Evolutionary conservation across 37 sponge, comb jelly and placozoan genomes (phyloP), one percentile per base, ranked within the genome.

Genomic region (Bolinopsis microptera): DNA sequence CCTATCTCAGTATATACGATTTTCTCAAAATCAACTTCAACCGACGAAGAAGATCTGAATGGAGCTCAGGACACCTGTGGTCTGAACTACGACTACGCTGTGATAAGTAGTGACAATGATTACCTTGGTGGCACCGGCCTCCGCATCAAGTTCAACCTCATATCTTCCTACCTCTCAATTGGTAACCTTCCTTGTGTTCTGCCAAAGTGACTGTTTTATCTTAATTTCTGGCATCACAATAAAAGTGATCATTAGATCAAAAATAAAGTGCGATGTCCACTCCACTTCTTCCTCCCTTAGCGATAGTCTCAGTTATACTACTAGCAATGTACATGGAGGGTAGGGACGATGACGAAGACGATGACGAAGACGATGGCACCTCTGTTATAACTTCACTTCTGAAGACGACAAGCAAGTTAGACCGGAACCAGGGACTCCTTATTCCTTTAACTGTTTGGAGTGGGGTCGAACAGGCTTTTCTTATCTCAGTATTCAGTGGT

Each of bases 391-490:
- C 26, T n/a, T 72, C 75, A 23, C 75, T 72, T 30, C n/a, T 72
- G 21, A n/a, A 28, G 75, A 28, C 31, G 3, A 8, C 21, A 2
- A 72, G 75, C 31, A 72, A n/a, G 31, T 28, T 72, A 3, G 18
- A 72, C 31, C 26, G 3, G 13, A 21, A 28, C 31, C 75, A 72
- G 75, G 75, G 21, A 8, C 75, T 72, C 26, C 75, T 72, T 3
- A 72, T 72, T 30, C 75, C 75, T n/a, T 8, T 72, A 28, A 72
- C 75, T 30, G 75, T 72, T 8, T 72, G 75, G 75, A 72, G 75
- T 72, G 75, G 75, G 5, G 75, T 28, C 3, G 75, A 72, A 72
- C 75, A 72, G 75, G 31, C 31, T n/a, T 28, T 72, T 21, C 3
- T 72, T 5, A 72, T 28, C n/a, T n/a, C 75, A 24, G 75, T 72